Conservation (phyloP, 2,797 vertebrate species). For the Pogonophryne albipinna region DNA sequence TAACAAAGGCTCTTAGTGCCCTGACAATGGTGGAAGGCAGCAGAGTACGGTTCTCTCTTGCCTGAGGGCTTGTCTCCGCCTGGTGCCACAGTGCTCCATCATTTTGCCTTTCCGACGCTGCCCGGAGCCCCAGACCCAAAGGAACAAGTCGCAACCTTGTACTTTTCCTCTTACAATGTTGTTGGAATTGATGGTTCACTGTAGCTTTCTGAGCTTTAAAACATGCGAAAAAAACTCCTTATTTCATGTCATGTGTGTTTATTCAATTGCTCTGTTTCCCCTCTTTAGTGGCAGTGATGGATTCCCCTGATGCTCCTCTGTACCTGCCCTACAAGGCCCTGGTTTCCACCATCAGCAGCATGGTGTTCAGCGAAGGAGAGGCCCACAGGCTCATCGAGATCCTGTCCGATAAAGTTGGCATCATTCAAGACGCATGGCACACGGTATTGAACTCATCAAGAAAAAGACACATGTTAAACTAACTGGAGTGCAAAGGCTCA, state of each 20-base stretch:
- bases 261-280: constrained; percentile 27
- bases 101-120: constrained; percentile 56
- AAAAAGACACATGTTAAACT: background rate
- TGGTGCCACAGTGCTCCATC: constrained; percentile 77
- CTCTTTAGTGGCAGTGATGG: constrained; percentile 61
- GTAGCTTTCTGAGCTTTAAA: background rate
- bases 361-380: constrained; percentile 93
- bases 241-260: background rate
- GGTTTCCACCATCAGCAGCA: constrained; percentile 90
- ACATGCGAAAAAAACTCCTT: constrained; percentile 12
- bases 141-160: constrained; percentile 35
- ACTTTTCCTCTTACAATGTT: constrained; percentile 27
- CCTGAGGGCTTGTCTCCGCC: constrained; percentile 75
- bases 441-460: constrained; percentile 81
- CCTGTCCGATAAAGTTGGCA: constrained; percentile 90
- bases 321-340: constrained; percentile 93
- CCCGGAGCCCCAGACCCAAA: constrained; percentile 17
- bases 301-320: constrained; percentile 84
- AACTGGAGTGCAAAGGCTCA: background rate
- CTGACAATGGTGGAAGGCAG: constrained; percentile 71
- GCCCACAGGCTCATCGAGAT: constrained; percentile 94
- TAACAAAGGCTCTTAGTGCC: constrained; percentile 83
- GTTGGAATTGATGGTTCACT: constrained; percentile 19
- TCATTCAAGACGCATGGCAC: constrained; percentile 94
- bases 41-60: constrained; percentile 55